Evolutionary conservation across 2,888 invertebrate species (phyloP).

Genomic region (Melinaea marsaeus): DNA sequence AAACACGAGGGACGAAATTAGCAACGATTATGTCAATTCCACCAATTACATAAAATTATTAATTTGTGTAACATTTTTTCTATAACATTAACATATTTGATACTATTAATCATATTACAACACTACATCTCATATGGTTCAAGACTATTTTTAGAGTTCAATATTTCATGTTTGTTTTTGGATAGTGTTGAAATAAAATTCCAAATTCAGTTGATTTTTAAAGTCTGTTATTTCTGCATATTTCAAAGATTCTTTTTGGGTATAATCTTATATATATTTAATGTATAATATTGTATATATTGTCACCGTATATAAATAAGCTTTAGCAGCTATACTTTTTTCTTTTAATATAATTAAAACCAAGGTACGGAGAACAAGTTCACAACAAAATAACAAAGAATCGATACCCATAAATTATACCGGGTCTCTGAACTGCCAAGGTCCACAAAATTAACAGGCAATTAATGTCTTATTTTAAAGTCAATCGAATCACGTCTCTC

Average conservation of each 20-base stretch:
- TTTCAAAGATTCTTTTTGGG: too few relatives aligned
- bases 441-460: slow-evolving; percentile 46
- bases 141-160: too few relatives aligned
- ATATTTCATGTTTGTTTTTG: too few relatives aligned
- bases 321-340: too few relatives aligned
- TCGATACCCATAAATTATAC: slow-evolving; percentile 31
- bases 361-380: neutral
- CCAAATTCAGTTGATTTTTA: too few relatives aligned
- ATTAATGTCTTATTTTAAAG: slow-evolving; percentile 53
- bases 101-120: neutral
- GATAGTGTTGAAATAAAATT: too few relatives aligned
- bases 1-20: slow-evolving; percentile 21
- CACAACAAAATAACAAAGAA: slow-evolving; percentile 6
- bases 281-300: too few relatives aligned
- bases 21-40: slow-evolving; percentile 10
- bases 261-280: too few relatives aligned
- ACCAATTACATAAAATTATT: neutral
- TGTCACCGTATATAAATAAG: too few relatives aligned
- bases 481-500: slow-evolving; percentile 52
- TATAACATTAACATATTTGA: neutral
- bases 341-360: neutral
- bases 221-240: too few relatives aligned
- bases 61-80: neutral
- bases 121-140: too few relatives aligned
- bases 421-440: slow-evolving; percentile 42